Conservation (phyloP, 2,888 invertebrate species). For the Pyralis farinalis region DNA sequence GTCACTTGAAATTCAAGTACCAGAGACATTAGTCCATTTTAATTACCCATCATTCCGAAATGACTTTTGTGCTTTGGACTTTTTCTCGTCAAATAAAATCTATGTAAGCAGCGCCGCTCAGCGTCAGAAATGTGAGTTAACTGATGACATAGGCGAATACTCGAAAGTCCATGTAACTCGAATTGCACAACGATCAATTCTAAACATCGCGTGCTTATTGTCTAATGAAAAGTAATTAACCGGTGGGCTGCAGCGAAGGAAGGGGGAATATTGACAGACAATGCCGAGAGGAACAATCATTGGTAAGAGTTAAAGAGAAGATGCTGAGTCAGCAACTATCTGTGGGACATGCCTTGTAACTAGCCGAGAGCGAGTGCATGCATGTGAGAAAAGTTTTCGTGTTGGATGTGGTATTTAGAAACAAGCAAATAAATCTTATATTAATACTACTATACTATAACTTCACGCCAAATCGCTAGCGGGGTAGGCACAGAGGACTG, state of each 20-base stretch:
- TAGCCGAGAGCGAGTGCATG: conserved; percentile 43
- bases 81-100: no score
- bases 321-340: conserved; percentile 72
- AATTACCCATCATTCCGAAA: no score
- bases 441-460: no score
- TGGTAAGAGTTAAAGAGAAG: conserved; percentile 69
- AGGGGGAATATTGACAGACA: conserved; percentile 62
- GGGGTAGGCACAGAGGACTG: no score
- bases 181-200: conserved; percentile 34
- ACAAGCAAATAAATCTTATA: no score
- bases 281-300: conserved; percentile 74
- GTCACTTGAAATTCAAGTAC: no score
- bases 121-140: no score
- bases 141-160: no score
- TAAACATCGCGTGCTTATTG: conserved; percentile 46
- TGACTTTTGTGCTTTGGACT: no score
- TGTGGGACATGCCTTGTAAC: conserved; percentile 57
- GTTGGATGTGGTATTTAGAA: conserved; percentile 16
- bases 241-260: conserved; percentile 28
- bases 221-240: conserved; percentile 80
- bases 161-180: neutral
- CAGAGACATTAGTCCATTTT: no score
- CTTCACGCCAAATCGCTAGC: no score
- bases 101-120: no score
- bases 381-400: conserved; percentile 16